Percentiles rank a stretch among this genome's conserved stretches.
These are phyloP conservation scores for Anthrax anthrax DNA, from an alignment of 2,888 invertebrate genomes.

Conservation along the genomic window DNA sequence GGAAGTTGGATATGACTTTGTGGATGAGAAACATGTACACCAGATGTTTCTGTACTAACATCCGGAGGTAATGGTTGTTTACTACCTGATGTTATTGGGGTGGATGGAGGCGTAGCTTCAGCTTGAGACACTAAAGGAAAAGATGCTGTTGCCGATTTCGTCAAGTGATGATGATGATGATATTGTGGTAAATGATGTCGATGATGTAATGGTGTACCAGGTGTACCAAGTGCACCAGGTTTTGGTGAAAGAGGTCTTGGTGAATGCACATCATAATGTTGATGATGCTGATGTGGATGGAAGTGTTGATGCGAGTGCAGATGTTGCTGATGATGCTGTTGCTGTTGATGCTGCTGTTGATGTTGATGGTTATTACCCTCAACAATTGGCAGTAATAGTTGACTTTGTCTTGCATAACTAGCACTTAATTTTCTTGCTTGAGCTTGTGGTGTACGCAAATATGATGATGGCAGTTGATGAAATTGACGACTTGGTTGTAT, in stretches of 20 bases:
- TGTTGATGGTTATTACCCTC: slow-evolving; percentile 25
- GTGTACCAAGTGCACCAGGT: background rate
- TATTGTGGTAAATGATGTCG: slow-evolving; percentile 15
- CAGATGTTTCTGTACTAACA: slow-evolving; percentile 15
- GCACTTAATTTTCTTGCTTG: slow-evolving; percentile 32
- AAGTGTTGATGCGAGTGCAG: slow-evolving; percentile 8
- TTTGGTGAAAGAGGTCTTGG: slow-evolving; percentile 5
- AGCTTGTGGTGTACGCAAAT: slow-evolving; percentile 30
- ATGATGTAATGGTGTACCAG: slow-evolving; percentile 1
- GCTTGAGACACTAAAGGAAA: slow-evolving; percentile 32
- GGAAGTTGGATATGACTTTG: slow-evolving; percentile 11
- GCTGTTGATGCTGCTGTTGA: slow-evolving; percentile 10
- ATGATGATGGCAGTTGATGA: slow-evolving; percentile 39
- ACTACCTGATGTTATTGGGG: slow-evolving; percentile 15
- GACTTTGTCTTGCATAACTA: slow-evolving; percentile 32
- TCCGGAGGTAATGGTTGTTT: background rate
- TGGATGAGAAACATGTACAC: slow-evolving; percentile 2
- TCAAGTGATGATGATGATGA: slow-evolving; percentile 25
- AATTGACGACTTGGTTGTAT: slow-evolving; percentile 37
- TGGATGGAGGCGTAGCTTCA: slow-evolving; percentile 29
- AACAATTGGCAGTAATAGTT: slow-evolving; percentile 33
- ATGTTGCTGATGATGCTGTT: slow-evolving; percentile 14
- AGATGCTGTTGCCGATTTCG: slow-evolving; percentile 33
- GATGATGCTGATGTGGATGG: slow-evolving; percentile 11
- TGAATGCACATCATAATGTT: background rate